These are phyloP conservation scores for Poeciliopsis occidentalis DNA, from an alignment of 2,113 vertebrate species.

Conservation along the genomic window DNA sequence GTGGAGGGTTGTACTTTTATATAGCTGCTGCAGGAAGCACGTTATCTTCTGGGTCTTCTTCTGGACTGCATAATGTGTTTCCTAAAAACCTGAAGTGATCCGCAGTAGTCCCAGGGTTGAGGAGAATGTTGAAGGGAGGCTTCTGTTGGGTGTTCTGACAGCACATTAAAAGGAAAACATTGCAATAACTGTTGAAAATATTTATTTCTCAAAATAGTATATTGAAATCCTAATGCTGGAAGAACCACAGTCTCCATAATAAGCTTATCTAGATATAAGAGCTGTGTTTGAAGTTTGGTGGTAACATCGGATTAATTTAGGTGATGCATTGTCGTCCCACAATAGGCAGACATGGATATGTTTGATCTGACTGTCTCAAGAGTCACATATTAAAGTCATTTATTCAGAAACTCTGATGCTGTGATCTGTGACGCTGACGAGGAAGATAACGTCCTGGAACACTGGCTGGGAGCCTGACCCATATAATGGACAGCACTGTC, in stretches of 20 bases:
- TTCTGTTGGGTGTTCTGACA: too few relatives aligned
- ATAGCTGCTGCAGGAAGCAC: too few relatives aligned
- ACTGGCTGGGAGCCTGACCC: slow-evolving; percentile 50
- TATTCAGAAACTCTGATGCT: slow-evolving; percentile 32
- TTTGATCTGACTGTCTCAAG: slow-evolving; percentile 52
- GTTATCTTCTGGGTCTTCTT: too few relatives aligned
- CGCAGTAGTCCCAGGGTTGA: too few relatives aligned
- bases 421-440: slow-evolving; percentile 39
- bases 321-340: slow-evolving; percentile 22
- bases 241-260: background rate
- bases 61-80: too few relatives aligned
- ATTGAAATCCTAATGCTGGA: background rate
- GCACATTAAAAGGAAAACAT: too few relatives aligned
- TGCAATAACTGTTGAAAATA: background rate
- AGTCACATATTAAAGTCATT: slow-evolving; percentile 38
- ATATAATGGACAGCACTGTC: slow-evolving; percentile 53
- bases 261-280: background rate
- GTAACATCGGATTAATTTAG: background rate
- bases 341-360: slow-evolving; percentile 40
- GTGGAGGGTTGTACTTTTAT: too few relatives aligned
- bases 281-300: slow-evolving; percentile 2
- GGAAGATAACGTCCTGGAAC: slow-evolving; percentile 54
- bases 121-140: too few relatives aligned
- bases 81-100: too few relatives aligned
- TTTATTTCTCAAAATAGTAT: background rate